Conservation (phyloP, 2,113 vertebrate species). For the Donacobius atricapilla region DNA sequence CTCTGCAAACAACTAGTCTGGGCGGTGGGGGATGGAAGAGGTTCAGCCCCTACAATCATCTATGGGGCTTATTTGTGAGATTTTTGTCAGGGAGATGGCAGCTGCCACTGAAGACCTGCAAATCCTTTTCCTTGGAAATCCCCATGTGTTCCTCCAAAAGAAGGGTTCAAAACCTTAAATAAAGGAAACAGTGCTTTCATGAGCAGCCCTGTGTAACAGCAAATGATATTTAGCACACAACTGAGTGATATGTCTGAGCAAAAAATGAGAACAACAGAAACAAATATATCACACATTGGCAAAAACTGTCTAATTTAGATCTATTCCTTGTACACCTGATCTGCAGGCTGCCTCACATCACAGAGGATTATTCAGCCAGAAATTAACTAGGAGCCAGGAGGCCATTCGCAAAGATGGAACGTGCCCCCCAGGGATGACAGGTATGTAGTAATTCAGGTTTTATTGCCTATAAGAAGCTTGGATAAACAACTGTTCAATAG, state of each 20-base stretch:
- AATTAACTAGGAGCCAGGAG: neutral
- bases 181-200: neutral
- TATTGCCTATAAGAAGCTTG: slow-evolving; percentile 56
- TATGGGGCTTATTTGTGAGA: neutral
- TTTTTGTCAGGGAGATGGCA: neutral
- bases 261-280: neutral
- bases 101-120: neutral
- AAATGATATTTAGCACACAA: neutral
- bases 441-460: slow-evolving; percentile 63
- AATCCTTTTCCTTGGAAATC: neutral
- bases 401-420: slow-evolving; percentile 34
- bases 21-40: neutral
- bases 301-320: neutral
- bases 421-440: slow-evolving; percentile 9
- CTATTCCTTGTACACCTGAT: neutral
- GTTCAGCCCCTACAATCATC: neutral
- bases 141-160: neutral
- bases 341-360: neutral
- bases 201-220: neutral
- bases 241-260: neutral
- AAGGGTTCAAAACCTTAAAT: neutral
- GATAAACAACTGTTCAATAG: slow-evolving; percentile 53
- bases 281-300: neutral
- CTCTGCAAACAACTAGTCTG: neutral
- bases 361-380: neutral